These are phyloP conservation scores for Margaritifera margaritifera DNA, from an alignment of 2,888 invertebrate species.

Conservation along the genomic window DNA sequence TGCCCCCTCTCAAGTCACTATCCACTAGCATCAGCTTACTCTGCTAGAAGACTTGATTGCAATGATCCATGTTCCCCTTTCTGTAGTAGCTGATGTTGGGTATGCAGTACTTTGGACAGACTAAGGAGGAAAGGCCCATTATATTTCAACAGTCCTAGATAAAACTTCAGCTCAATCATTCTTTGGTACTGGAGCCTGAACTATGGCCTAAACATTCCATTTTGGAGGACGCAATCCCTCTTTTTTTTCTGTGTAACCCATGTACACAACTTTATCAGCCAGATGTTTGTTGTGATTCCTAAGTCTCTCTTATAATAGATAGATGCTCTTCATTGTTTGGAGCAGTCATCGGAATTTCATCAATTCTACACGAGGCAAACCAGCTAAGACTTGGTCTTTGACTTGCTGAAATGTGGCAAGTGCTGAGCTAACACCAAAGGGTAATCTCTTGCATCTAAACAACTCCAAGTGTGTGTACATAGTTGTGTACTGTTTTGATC, in stretches of 20 bases:
- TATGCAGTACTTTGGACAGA: constrained; percentile 39
- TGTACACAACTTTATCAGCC: constrained; percentile 35
- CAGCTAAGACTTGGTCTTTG: constrained; percentile 48
- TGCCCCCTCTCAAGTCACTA: constrained; percentile 30
- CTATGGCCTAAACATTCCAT: constrained; percentile 48
- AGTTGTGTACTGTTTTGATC: constrained; percentile 25
- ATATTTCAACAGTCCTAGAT: constrained; percentile 56
- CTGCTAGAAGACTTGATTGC: constrained; percentile 34
- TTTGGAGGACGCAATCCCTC: constrained; percentile 43
- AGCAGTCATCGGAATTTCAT: constrained; percentile 49
- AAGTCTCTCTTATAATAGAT: constrained; percentile 30
- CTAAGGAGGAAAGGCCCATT: constrained; percentile 55
- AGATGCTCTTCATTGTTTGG: constrained; percentile 30
- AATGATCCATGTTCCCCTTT: constrained; percentile 24
- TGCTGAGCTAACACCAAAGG: constrained; percentile 42
- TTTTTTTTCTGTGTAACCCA: constrained; percentile 43
- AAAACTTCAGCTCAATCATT: constrained; percentile 42
- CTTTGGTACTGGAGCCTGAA: too few species aligned
- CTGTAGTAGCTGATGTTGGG: constrained; percentile 44
- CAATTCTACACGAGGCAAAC: constrained; percentile 42
- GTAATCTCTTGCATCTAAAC: constrained; percentile 42
- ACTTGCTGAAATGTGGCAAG: constrained; percentile 41
- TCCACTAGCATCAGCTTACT: constrained; percentile 35
- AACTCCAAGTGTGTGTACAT: constrained; percentile 48
- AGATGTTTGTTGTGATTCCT: constrained; percentile 32